Evolutionary conservation across 2,888 invertebrate species (phyloP).

Genomic region (Osmoderma eremita): DNA sequence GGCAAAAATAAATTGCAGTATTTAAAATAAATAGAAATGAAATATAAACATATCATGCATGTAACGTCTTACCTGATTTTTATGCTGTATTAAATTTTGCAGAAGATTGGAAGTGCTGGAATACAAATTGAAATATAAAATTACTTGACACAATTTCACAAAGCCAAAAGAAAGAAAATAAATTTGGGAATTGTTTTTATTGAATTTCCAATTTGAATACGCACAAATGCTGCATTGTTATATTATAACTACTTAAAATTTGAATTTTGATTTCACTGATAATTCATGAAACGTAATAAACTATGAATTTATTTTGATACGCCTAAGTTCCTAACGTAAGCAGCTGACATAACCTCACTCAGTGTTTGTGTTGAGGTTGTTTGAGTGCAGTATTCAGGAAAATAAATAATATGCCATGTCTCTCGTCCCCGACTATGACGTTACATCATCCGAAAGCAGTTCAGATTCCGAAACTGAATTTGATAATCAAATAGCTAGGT

Average conservation of each 20-base stretch:
- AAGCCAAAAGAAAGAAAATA: not conserved
- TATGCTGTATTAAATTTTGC: too few relatives aligned
- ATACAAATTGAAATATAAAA: too few relatives aligned
- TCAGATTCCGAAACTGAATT: slow-evolving; percentile 46
- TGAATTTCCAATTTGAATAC: not conserved
- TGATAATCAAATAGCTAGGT: slow-evolving; percentile 61
- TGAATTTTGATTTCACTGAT: not conserved
- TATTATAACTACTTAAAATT: not conserved
- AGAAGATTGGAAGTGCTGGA: too few relatives aligned
- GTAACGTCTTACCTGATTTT: too few relatives aligned
- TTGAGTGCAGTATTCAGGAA: slow-evolving; percentile 16
- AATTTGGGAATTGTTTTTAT: slow-evolving; percentile 7
- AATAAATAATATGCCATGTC: slow-evolving; percentile 61
- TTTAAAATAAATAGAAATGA: too few relatives aligned
- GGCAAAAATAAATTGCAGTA: too few relatives aligned
- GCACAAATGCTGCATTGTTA: not conserved
- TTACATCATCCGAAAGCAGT: slow-evolving; percentile 67
- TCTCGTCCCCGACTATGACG: slow-evolving; percentile 74
- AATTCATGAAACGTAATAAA: not conserved
- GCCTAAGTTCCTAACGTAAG: not conserved
- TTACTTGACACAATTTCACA: too few relatives aligned
- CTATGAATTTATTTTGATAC: not conserved
- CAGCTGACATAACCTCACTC: slow-evolving; percentile 15
- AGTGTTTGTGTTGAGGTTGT: not conserved
- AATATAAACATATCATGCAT: too few relatives aligned